Base-by-base conservation (phyloP, 1,140 invertebrate genomes). In the Papilio polyxenes region DNA sequence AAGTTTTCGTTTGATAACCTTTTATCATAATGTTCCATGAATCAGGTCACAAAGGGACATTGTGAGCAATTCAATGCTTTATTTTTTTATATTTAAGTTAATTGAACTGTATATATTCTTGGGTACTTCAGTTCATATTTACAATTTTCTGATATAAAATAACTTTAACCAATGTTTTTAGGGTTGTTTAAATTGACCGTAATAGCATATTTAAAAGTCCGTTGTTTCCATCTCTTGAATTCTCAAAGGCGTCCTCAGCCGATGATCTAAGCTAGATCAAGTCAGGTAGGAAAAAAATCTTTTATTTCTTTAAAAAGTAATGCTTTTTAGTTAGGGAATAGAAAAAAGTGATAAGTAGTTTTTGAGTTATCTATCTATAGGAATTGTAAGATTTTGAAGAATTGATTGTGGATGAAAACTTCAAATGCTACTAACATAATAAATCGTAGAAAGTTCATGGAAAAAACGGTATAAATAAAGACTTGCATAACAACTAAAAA, bases 1-100 rank as follows among this genome's bases (percentile, higher is more conserved):
- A 49, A 56, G 78, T 56, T 81, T 75, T 81, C 81, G 72, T 37
- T n/a, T 72, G 84, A 85, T 85, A 85, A 85, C 79, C 81, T 84
- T 80, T 84, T 85, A 85, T 84, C 84, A 44, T 9, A 77, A 17
- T 15, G 65, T 53, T 48, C n/a, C 69, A 53, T 81, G 62, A 65
- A 15, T 72, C 31, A 6, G 65, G 23, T 37, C 65, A 72, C 65
- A 40, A 37, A 72, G 23, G 31, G 65, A 37, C 31, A 37, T 40
- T 72, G 13, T 15, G 13, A 1, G 15, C 31, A 72, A 65, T 37
- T 65, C 62, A 65, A 40, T 72, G 13, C 31, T 72, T 72, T 72
- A 72, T 72, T 72, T 72, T 20, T 37, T 37, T 37, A 11, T 15
- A 17, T 40, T 72, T 15, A 40, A 31, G 65, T 72, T 72, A 17